phyloP scores from a whole-genome alignment of 2,797 vertebrate genomes.

The Macrochelys suwanniensis region DNA sequence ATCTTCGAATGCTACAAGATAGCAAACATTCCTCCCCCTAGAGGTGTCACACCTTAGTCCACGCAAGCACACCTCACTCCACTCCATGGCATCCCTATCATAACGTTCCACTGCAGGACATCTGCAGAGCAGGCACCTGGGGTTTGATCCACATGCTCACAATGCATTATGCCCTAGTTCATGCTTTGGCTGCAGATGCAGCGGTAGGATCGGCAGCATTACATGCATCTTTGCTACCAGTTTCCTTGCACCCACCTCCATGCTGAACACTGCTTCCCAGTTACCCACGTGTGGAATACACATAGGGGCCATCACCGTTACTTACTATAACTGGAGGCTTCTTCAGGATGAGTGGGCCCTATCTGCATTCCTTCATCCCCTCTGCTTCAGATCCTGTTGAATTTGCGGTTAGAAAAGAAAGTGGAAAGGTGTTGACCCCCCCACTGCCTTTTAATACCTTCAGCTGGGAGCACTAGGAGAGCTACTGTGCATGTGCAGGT shows the following conservation, averaged over 20 bases:
- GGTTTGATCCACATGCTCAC: too few relatives aligned
- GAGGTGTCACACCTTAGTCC: too few relatives aligned
- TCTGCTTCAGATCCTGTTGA: background rate
- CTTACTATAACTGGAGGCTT: background rate
- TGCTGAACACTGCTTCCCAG: background rate
- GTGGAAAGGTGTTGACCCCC: background rate
- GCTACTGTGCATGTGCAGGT: background rate
- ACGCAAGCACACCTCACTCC: too few relatives aligned
- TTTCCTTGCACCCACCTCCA: background rate
- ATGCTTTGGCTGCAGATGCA: background rate
- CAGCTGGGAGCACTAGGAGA: background rate
- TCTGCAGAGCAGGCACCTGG: too few relatives aligned
- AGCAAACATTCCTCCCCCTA: too few relatives aligned
- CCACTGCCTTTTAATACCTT: background rate
- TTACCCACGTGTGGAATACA: background rate
- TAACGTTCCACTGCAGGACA: too few relatives aligned
- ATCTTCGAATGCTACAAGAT: too few relatives aligned
- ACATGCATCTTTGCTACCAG: background rate
- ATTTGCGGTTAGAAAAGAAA: background rate
- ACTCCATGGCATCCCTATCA: too few relatives aligned
- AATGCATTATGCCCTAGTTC: background rate
- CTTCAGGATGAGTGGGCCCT: background rate
- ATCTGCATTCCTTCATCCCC: background rate
- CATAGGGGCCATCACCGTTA: background rate
- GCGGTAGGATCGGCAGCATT: background rate